Evolutionary conservation across 2,888 invertebrate genomes (phyloP).

Genomic region (Idaea dimidiata): DNA sequence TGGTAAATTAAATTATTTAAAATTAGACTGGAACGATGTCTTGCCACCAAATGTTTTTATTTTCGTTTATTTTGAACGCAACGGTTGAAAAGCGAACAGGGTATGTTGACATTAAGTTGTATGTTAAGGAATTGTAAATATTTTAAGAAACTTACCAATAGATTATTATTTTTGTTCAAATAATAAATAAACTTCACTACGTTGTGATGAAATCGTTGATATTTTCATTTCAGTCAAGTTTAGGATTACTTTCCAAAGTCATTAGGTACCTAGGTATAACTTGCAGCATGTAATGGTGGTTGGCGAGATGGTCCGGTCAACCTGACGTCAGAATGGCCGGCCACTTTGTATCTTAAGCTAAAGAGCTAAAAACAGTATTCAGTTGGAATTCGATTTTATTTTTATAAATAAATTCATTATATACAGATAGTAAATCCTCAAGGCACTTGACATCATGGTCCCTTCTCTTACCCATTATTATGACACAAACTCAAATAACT

Average conservation of each 20-base stretch:
- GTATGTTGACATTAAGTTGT: slow-evolving; percentile 73
- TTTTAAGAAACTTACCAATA: slow-evolving; percentile 61
- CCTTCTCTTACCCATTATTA: slow-evolving; percentile 41
- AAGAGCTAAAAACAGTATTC: slow-evolving; percentile 17
- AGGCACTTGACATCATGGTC: slow-evolving; percentile 78
- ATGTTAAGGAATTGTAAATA: slow-evolving; percentile 75
- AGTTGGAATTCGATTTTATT: slow-evolving; percentile 46
- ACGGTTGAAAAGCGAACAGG: slow-evolving; percentile 80
- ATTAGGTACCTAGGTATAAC: too few species aligned
- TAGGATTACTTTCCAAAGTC: too few species aligned
- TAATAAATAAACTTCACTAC: slow-evolving; percentile 60
- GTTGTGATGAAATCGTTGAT: slow-evolving; percentile 53
- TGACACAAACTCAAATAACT: slow-evolving; percentile 35
- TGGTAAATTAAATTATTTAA: slow-evolving; percentile 6
- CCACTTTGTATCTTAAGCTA: too few species aligned
- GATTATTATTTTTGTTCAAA: slow-evolving; percentile 80
- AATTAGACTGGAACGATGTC: slow-evolving; percentile 34
- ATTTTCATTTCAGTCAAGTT: slow-evolving; percentile 38
- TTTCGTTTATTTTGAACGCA: slow-evolving; percentile 53
- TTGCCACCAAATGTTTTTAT: slow-evolving; percentile 52
- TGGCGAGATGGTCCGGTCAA: too few species aligned
- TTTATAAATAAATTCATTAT: slow-evolving; percentile 53
- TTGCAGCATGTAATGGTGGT: too few species aligned
- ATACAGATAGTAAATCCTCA: slow-evolving; percentile 63
- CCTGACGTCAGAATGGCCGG: too few species aligned